Evolutionary conservation across 2,888 invertebrate species (phyloP).

Genomic region (Euplagia quadripunctaria): DNA sequence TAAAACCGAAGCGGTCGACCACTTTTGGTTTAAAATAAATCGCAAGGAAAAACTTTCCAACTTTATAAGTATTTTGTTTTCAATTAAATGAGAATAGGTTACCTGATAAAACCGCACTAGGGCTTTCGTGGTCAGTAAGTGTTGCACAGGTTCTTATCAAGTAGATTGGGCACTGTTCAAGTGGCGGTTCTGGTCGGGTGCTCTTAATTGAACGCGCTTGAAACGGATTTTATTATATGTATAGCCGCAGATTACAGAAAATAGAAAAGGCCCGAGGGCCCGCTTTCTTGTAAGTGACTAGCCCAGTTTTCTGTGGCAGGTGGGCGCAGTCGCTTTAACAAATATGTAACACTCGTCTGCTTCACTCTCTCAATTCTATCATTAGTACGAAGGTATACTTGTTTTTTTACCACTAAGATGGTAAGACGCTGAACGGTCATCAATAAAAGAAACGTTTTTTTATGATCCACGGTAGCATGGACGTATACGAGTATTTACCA

Average conservation of each 20-base stretch:
- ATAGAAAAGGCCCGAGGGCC: slow-evolving; percentile 82
- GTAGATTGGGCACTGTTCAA: slow-evolving; percentile 66
- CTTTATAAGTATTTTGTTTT: slow-evolving; percentile 7
- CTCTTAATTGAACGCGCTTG: slow-evolving; percentile 77
- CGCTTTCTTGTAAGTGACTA: slow-evolving; percentile 76
- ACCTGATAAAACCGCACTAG: slow-evolving; percentile 23
- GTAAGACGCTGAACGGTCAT: neutral
- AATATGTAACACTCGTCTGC: slow-evolving; percentile 45
- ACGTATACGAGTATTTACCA: neutral
- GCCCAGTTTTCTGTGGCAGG: slow-evolving; percentile 63
- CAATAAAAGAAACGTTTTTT: neutral
- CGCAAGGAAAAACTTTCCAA: neutral
- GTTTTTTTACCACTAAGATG: neutral
- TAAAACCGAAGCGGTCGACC: neutral
- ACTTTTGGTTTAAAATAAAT: slow-evolving; percentile 29
- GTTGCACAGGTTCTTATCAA: slow-evolving; percentile 53
- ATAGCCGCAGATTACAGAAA: slow-evolving; percentile 80
- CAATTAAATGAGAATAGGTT: slow-evolving; percentile 11
- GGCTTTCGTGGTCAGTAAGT: slow-evolving; percentile 28
- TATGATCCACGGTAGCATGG: neutral
- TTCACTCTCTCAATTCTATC: slow-evolving; percentile 20
- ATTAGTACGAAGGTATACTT: slow-evolving; percentile 4
- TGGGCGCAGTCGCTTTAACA: slow-evolving; percentile 63
- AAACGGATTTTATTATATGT: slow-evolving; percentile 73
- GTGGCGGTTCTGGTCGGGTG: slow-evolving; percentile 61